A percentile compares a stretch with the other conserved stretches of the same genome.
Conservation (phyloP, 2,797 vertebrate species). For the Lacerta agilis region DNA sequence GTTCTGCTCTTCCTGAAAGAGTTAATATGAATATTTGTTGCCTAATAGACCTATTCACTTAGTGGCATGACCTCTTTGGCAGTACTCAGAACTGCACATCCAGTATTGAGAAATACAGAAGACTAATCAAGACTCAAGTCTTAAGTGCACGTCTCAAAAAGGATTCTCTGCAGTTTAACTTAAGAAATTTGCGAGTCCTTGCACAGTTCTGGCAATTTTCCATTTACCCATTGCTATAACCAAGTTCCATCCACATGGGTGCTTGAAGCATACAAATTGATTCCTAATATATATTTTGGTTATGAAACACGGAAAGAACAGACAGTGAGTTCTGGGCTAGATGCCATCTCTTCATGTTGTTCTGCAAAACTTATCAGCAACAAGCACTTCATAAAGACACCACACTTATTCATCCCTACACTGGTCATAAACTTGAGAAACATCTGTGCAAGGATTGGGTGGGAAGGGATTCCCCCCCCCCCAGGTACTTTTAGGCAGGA, state of each 20-base stretch:
- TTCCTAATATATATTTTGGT: not conserved
- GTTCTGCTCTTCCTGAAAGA: not conserved
- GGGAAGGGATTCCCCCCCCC: too few relatives aligned
- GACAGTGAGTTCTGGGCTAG: not conserved
- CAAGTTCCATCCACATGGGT: not conserved
- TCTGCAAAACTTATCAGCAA: not conserved
- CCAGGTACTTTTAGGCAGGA: too few relatives aligned
- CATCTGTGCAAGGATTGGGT: too few relatives aligned
- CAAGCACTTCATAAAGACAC: not conserved
- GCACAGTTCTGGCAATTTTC: not conserved
- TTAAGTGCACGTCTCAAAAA: not conserved
- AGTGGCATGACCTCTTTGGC: not conserved
- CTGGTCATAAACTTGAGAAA: not conserved
- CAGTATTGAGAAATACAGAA: not conserved
- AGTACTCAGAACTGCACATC: not conserved
- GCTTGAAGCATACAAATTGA: not conserved
- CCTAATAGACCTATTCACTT: not conserved
- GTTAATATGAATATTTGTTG: not conserved
- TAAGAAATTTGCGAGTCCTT: not conserved
- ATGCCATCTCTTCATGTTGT: not conserved
- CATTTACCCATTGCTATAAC: not conserved
- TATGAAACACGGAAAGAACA: not conserved
- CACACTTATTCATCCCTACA: not conserved
- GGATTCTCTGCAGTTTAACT: not conserved
- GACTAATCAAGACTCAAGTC: not conserved